Percentiles rank a stretch among this genome's conserved stretches.
Conservation (phyloP, 1,140 invertebrate genomes). For the Zeugodacus cucurbitae region DNA sequence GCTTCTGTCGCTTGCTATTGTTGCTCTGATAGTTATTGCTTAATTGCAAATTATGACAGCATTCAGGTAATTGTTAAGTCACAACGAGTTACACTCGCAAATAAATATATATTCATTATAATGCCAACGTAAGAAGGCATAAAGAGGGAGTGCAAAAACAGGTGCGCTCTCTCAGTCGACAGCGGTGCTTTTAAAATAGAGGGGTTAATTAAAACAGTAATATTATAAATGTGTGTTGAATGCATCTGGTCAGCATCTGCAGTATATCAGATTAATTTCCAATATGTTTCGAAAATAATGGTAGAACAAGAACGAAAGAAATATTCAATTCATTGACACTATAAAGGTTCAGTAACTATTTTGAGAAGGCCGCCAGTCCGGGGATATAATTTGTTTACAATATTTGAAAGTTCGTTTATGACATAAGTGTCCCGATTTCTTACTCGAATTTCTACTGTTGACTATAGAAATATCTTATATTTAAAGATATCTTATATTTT, state of each 20-base stretch:
- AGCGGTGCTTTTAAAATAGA: neutral
- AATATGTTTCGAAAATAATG: no score
- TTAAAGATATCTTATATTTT: no score
- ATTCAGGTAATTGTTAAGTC: neutral
- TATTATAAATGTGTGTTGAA: neutral
- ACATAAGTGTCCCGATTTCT: no score
- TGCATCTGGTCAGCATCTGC: neutral
- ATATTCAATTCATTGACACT: no score
- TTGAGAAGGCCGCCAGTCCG: no score
- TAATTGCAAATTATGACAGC: neutral
- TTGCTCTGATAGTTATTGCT: neutral
- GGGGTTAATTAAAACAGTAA: neutral
- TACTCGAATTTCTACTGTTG: no score
- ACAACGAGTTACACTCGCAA: neutral
- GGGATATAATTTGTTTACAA: no score
- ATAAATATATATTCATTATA: neutral
- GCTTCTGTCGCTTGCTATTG: neutral
- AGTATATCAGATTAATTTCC: neutral
- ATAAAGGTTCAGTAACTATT: no score
- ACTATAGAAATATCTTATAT: no score
- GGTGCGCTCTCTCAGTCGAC: neutral
- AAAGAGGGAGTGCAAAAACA: neutral
- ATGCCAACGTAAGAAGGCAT: neutral
- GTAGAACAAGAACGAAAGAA: no score
- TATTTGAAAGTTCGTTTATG: no score